Percentiles rank a stretch among this genome's conserved stretches.
Conservation (phyloP, 2,113 vertebrate species). For the Mobula birostris region DNA sequence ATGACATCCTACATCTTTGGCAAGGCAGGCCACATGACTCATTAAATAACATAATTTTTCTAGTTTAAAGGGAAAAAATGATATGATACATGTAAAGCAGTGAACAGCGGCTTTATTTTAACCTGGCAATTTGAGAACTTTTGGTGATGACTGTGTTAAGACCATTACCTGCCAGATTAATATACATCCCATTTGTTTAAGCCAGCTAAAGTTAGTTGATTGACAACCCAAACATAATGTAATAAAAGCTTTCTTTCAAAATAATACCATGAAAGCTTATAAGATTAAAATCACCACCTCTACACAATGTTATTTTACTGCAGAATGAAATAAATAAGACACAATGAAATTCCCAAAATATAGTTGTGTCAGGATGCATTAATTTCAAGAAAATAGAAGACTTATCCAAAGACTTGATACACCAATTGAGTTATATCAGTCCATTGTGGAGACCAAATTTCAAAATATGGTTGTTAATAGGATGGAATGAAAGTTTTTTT, state of each 20-base stretch:
- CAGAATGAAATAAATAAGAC: not conserved
- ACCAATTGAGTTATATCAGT: not conserved
- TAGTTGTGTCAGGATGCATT: not conserved
- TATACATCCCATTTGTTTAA: not conserved
- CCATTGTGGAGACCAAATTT: not conserved
- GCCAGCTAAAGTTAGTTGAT: not conserved
- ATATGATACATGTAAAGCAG: not conserved
- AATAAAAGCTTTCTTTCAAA: not conserved
- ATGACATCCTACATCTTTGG: not conserved
- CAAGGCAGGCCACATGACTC: not conserved
- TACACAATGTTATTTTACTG: too few relatives aligned
- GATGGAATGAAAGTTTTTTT: not conserved
- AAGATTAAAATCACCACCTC: not conserved
- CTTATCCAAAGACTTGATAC: not conserved
- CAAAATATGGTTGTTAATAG: not conserved
- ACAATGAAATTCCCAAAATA: not conserved
- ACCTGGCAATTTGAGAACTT: too few relatives aligned
- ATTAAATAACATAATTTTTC: not conserved
- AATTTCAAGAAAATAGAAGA: not conserved
- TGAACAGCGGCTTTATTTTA: not conserved
- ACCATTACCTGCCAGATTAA: not conserved
- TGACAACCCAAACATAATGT: not conserved
- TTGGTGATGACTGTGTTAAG: not conserved
- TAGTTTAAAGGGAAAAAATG: not conserved
- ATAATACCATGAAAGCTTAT: not conserved